Evolutionary conservation across 2,113 vertebrate genomes (phyloP).

Genomic region (Poeciliopsis occidentalis): DNA sequence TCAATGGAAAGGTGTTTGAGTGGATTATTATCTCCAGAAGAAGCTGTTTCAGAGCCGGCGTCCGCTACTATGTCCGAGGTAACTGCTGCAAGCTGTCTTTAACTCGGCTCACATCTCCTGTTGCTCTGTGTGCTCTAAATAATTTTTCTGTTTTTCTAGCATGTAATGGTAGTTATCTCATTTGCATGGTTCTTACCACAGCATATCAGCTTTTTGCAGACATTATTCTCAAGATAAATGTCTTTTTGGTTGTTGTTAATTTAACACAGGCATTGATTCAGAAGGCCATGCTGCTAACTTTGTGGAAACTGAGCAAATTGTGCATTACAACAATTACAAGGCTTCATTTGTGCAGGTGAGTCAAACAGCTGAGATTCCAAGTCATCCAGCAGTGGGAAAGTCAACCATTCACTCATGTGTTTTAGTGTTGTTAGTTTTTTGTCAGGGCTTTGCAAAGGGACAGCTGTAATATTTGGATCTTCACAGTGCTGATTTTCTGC

Average conservation of each 20-base stretch:
- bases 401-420: neutral
- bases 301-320: slow-evolving; percentile 95
- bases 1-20: slow-evolving; percentile 93
- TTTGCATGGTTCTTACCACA: neutral
- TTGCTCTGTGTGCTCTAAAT: too few relatives aligned
- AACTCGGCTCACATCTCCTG: neutral
- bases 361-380: neutral
- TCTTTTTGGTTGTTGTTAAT: neutral
- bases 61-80: slow-evolving; percentile 96
- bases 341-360: slow-evolving; percentile 90
- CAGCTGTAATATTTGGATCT: too few relatives aligned
- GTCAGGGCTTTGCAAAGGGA: too few relatives aligned
- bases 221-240: too few relatives aligned
- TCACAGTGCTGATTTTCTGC: too few relatives aligned
- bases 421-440: too few relatives aligned
- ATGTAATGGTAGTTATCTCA: neutral
- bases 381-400: neutral
- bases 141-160: neutral
- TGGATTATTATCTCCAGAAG: slow-evolving; percentile 94
- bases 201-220: neutral
- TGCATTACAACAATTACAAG: slow-evolving; percentile 87
- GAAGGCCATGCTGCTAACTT: slow-evolving; percentile 97
- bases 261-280: slow-evolving; percentile 88
- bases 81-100: slow-evolving; percentile 17
- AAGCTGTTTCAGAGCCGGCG: slow-evolving; percentile 95